Evolutionary conservation across 2,113 vertebrate genomes (phyloP), one percentile per base, ranked within the genome.

Genomic region (Spermophilus dauricus): DNA sequence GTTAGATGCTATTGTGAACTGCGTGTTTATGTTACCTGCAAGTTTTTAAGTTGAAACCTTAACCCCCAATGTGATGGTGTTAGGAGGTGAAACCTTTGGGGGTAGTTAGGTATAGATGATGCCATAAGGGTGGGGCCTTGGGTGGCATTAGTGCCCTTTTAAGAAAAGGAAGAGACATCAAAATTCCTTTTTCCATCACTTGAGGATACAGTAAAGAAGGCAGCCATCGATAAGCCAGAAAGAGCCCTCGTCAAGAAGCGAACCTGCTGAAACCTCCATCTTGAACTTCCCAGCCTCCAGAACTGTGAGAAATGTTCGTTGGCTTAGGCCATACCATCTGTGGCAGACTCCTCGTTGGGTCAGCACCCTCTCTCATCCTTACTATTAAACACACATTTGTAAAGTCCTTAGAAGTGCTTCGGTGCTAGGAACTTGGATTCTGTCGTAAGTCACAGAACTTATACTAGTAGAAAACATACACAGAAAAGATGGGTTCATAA

Each of bases 401-500:
- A 80, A 92, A 96, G 45, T 10, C 12, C 22, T 96, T 1, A 0
- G 11, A 34, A 13, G 24, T 32, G 10, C 32, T 14, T 34, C 26
- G 73, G 28, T 82, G 78, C 89, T 20, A 72, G 53, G 10, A 56
- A 61, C 69, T 92, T 65, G 18, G n/a, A 83, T 65, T 96, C 63
- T 72, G 8, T 58, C 24, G 45, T 65, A 93, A 92, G 30, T 80
- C 83, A 77, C 16, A 70, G 48, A 58, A 28, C 12, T 8, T 37
- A 73, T 72, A 61, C 65, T 91, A 53, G 53, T 39, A 95, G n/a
- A 82, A 94, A 86, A 58, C 4, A 69, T 65, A 77, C 80, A 67
- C 34, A 87, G 51, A 82, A 95, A 83, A 94, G 34, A 77, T 80
- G 53, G 20, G 2, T 82, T 85, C 26, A 78, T 48, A 90, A 88